A percentile compares a stretch with the other conserved stretches of the same genome.
Evolutionary conservation across 2,888 invertebrate genomes (phyloP).

Genomic region (Automeris io): DNA sequence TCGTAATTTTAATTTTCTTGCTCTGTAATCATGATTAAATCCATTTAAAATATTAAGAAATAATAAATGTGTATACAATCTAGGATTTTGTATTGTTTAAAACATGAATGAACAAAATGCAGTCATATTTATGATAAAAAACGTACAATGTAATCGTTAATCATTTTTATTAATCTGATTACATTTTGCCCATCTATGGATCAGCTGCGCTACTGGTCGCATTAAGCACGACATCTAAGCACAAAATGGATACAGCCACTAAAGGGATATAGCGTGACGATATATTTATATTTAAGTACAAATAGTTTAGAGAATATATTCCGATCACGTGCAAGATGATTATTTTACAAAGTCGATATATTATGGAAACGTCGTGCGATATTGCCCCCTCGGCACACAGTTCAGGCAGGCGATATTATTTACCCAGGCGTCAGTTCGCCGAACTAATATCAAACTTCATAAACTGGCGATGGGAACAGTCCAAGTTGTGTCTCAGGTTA

Average conservation of each 20-base stretch:
- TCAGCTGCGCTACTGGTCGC: neutral
- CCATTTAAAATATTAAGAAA: too few relatives aligned
- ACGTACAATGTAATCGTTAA: too few relatives aligned
- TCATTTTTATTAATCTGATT: too few relatives aligned
- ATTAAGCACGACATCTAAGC: neutral
- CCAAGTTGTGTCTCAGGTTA: slow-evolving; percentile 8
- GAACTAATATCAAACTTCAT: slow-evolving; percentile 13
- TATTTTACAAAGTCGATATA: neutral
- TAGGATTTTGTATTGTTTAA: too few relatives aligned
- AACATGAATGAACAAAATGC: too few relatives aligned
- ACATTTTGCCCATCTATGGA: too few relatives aligned
- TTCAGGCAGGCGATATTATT: neutral
- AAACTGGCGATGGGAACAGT: slow-evolving; percentile 8
- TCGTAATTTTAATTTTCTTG: too few relatives aligned
- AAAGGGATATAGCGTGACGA: neutral
- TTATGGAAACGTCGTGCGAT: neutral
- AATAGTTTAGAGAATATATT: neutral
- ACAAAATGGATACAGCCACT: too few relatives aligned
- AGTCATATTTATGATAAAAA: too few relatives aligned
- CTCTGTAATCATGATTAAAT: too few relatives aligned
- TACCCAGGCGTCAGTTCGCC: slow-evolving; percentile 6
- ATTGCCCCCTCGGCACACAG: neutral
- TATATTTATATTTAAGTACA: neutral
- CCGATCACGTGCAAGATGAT: neutral
- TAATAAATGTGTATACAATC: too few relatives aligned